Percentiles rank a stretch among this genome's conserved stretches.
phyloP scores from a whole-genome alignment of 2,888 invertebrate genomes.

The Acronicta psi region DNA sequence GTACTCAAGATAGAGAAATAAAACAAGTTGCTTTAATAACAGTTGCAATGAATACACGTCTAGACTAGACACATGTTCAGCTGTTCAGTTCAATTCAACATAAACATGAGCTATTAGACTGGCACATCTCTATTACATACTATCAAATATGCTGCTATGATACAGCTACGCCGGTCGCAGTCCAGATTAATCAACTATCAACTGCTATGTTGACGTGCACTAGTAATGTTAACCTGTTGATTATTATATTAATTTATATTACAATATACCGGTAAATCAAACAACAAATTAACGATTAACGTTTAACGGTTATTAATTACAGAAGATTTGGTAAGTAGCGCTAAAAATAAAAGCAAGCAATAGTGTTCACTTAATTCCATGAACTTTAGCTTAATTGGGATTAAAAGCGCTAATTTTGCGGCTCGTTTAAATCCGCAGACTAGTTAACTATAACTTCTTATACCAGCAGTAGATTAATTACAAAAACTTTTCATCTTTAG shows the following conservation, averaged over 20 bases:
- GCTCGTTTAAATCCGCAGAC: too few relatives aligned
- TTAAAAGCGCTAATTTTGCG: background rate
- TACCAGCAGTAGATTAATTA: background rate
- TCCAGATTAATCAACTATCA: conserved; percentile 41
- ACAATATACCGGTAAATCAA: background rate
- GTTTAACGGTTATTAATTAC: too few relatives aligned
- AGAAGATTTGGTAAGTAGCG: too few relatives aligned
- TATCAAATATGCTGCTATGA: conserved; percentile 7
- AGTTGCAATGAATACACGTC: conserved; percentile 45
- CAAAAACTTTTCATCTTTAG: background rate
- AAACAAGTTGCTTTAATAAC: conserved; percentile 43
- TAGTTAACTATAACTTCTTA: background rate
- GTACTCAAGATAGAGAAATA: conserved; percentile 17
- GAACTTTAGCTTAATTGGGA: background rate
- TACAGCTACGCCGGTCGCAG: conserved; percentile 10
- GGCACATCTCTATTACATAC: conserved; percentile 41
- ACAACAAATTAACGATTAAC: background rate
- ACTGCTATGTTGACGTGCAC: conserved; percentile 38
- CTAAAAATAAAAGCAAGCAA: background rate
- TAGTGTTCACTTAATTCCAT: background rate
- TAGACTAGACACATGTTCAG: conserved; percentile 50
- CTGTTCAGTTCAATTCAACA: conserved; percentile 41
- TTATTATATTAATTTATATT: conserved; percentile 5
- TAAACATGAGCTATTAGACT: conserved; percentile 40
- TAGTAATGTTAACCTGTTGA: conserved; percentile 45